Base-by-base conservation (phyloP, 2,888 invertebrate genomes). In the Celastrina argiolus region DNA sequence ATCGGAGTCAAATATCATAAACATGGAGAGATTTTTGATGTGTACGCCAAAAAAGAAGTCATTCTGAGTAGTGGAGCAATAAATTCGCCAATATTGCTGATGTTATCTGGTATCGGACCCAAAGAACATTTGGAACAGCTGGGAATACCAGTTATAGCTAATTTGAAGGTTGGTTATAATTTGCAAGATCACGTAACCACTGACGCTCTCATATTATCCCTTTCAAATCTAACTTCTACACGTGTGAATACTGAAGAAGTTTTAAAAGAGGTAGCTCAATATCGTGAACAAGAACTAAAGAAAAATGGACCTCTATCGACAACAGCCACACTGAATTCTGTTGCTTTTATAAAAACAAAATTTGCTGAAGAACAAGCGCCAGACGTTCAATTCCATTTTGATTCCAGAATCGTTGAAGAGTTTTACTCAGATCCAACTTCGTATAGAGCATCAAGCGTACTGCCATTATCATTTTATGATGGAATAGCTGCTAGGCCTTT, bases 111-210 rank as follows among this genome's bases (percentile, higher is more conserved):
- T 2, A 85, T 96, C 31, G 95, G 95, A 5, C 94, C 94, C 0
- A 86, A 85, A 70, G 81, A 89, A 36, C 92, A 93, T 69, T 80
- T 94, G 18, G 74, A 85, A 67, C 80, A 80, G 67, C 76, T 92
- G 7, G 83, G 88, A 41, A 94, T 94, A 65, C 84, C 91, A 1
- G 90, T 94, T 0, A 78, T 95, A 4, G 85, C 92, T 58, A 92
- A 96, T 81, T 84, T 95, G 63, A 93, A 93, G 61, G 96, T 96
- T 0, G 96, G 96, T 0, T 85, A 92, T 71, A 96, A 96, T 80
- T 84, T 96, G 1, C 95, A 95, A 76, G 95, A 96, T 76, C 96
- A 96, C 76, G 91, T 95, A 0, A 95, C 95, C 0, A 91, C 93
- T 7, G 93, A 93, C 73, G 93, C 92, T 2, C 81, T 94, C 1